Percentiles rank a stretch among this genome's conserved stretches.
Evolutionary conservation across 2,888 invertebrate species (phyloP).

Genomic region (Yponomeuta cagnagella): DNA sequence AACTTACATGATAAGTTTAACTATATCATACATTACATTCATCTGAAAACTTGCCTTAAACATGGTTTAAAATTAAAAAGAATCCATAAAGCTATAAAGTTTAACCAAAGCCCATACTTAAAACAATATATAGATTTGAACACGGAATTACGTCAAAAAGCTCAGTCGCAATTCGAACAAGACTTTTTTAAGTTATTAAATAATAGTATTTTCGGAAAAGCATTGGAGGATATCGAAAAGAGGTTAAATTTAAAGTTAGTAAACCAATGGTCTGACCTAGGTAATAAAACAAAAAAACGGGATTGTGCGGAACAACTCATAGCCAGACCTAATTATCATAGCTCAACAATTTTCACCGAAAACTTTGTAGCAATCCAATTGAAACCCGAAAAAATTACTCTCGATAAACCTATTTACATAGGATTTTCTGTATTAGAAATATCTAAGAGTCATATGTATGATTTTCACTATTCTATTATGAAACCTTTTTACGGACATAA

Average conservation of each 20-base stretch:
- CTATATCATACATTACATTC: slow-evolving; percentile 33
- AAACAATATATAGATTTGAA: slow-evolving; percentile 27
- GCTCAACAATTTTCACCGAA: slow-evolving; percentile 14
- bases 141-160: slow-evolving; percentile 19
- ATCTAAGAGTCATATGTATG: slow-evolving; percentile 17
- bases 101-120: slow-evolving; percentile 32
- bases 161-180: slow-evolving; percentile 21
- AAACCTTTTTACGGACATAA: slow-evolving; percentile 14
- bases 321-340: slow-evolving; percentile 11
- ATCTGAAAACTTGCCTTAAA: slow-evolving; percentile 27
- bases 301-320: slow-evolving; percentile 13
- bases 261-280: slow-evolving; percentile 16
- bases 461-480: slow-evolving; percentile 18
- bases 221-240: slow-evolving; percentile 23
- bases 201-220: slow-evolving; percentile 1
- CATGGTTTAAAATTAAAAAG: slow-evolving; percentile 29
- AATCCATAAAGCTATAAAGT: slow-evolving; percentile 30
- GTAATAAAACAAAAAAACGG: slow-evolving; percentile 11
- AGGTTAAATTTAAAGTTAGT: slow-evolving; percentile 20
- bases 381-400: slow-evolving; percentile 11
- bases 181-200: slow-evolving; percentile 24
- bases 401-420: slow-evolving; percentile 16
- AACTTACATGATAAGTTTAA: slow-evolving; percentile 28
- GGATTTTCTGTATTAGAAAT: slow-evolving; percentile 18
- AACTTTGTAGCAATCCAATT: slow-evolving; percentile 23